Percentiles rank a stretch among this genome's conserved stretches.
These are phyloP conservation scores for Romanogobio albipinnatus DNA, from an alignment of 2,113 vertebrate genomes.

Conservation along the genomic window DNA sequence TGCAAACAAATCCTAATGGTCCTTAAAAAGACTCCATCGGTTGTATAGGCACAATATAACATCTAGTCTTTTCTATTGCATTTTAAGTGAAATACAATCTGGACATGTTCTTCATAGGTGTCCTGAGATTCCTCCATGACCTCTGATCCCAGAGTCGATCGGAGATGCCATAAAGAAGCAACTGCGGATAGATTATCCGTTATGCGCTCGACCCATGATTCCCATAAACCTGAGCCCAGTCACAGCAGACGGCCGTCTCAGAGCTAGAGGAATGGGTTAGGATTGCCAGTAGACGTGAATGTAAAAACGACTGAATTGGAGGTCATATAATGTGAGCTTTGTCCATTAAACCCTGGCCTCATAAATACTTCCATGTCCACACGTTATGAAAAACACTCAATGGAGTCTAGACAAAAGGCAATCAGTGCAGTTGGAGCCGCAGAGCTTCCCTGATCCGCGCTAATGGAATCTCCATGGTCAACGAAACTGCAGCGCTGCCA, in stretches of 20 bases:
- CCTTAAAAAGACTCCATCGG: neutral
- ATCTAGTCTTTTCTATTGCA: neutral
- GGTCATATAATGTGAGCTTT: slow-evolving; percentile 66
- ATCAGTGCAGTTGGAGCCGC: slow-evolving; percentile 26
- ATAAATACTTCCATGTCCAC: slow-evolving; percentile 71
- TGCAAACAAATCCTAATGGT: neutral
- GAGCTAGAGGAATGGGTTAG: slow-evolving; percentile 52
- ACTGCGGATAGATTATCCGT: neutral
- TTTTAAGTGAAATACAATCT: neutral
- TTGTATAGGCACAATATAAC: neutral
- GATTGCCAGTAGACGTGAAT: slow-evolving; percentile 58
- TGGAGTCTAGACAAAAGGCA: slow-evolving; percentile 54
- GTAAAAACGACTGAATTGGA: slow-evolving; percentile 56
- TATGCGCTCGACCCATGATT: neutral
- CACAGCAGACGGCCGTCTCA: slow-evolving; percentile 31
- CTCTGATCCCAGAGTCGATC: neutral
- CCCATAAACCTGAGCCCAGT: slow-evolving; percentile 14
- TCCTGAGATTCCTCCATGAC: neutral
- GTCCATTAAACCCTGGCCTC: slow-evolving; percentile 67
- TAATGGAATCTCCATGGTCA: slow-evolving; percentile 37
- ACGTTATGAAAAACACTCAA: slow-evolving; percentile 65
- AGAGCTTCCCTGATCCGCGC: neutral
- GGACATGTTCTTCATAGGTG: neutral
- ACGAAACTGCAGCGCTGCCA: neutral
- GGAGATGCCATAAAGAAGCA: slow-evolving; percentile 20